Conservation (phyloP, 2,888 invertebrate genomes). For the Amorpha juglandis region DNA sequence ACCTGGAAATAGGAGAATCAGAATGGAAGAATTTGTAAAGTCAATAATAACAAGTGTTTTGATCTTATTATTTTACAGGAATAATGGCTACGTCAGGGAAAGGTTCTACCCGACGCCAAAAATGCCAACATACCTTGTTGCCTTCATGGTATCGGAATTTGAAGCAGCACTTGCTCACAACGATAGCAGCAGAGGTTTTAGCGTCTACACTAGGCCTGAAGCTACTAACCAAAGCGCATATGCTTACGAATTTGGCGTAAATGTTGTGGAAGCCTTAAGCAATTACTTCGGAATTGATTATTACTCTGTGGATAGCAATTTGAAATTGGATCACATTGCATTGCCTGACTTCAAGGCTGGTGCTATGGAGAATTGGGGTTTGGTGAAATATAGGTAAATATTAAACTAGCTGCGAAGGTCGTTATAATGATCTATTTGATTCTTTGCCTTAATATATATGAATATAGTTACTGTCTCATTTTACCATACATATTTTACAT, state of each 20-base stretch:
- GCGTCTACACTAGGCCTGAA: conserved; percentile 88
- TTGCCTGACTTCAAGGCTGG: conserved; percentile 93
- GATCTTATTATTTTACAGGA: conserved; percentile 50
- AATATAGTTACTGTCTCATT: no score
- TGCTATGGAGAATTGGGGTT: conserved; percentile 97
- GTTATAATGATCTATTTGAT: no score
- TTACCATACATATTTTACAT: no score
- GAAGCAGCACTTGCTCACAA: conserved; percentile 57
- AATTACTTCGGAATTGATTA: conserved; percentile 85
- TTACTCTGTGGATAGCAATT: conserved; percentile 79
- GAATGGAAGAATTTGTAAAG: neutral
- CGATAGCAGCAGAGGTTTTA: conserved; percentile 67
- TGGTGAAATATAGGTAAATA: conserved; percentile 89
- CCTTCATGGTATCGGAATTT: conserved; percentile 92
- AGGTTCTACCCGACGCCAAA: conserved; percentile 85
- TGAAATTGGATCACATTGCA: conserved; percentile 93
- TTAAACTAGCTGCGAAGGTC: no score
- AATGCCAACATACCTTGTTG: conserved; percentile 94
- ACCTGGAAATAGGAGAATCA: neutral
- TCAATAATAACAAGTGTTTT: neutral
- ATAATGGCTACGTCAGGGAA: conserved; percentile 85
- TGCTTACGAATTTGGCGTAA: conserved; percentile 85
- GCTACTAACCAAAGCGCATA: conserved; percentile 87
- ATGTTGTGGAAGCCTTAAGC: conserved; percentile 78
- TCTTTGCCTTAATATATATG: no score